Evolutionary conservation across 1,140 invertebrate genomes (phyloP).

Genomic region (Dinothrombium tinctorium): DNA sequence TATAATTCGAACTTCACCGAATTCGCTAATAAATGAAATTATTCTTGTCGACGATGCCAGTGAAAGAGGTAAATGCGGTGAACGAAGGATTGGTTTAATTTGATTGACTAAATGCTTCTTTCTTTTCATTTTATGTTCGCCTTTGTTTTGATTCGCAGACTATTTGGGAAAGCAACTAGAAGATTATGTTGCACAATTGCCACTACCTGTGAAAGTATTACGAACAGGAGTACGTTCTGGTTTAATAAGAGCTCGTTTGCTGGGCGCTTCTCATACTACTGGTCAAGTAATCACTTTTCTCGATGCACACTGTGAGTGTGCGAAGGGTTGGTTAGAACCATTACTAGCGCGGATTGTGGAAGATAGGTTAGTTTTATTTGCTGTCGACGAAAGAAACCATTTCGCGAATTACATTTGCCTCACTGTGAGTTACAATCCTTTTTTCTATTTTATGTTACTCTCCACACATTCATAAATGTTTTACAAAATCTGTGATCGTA

Average conservation of each 20-base stretch:
- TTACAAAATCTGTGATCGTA: too few relatives aligned
- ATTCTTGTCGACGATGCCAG: constrained; percentile 30
- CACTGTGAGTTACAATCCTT: too few relatives aligned
- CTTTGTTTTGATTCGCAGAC: constrained; percentile 51
- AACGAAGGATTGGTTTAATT: too few relatives aligned
- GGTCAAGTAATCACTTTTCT: constrained; percentile 87
- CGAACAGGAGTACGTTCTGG: constrained; percentile 72
- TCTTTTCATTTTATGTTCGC: too few relatives aligned
- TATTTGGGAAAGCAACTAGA: constrained; percentile 68
- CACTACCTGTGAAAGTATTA: constrained; percentile 43
- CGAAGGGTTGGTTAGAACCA: constrained; percentile 82
- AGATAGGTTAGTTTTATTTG: constrained; percentile 31
- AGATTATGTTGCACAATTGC: constrained; percentile 58
- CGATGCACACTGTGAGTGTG: constrained; percentile 77
- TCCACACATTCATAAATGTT: too few relatives aligned
- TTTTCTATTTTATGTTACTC: too few relatives aligned
- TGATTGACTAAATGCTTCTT: too few relatives aligned
- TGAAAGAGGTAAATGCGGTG: constrained; percentile 20
- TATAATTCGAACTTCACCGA: constrained; percentile 25
- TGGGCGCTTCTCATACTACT: constrained; percentile 67
- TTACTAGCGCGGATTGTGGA: constrained; percentile 63
- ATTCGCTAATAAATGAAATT: constrained; percentile 23
- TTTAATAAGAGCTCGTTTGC: constrained; percentile 65
- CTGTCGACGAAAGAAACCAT: not conserved
- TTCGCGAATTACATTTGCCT: not conserved